Conservation (phyloP, 2,113 vertebrate species). For the Circaetus cinerascens region DNA sequence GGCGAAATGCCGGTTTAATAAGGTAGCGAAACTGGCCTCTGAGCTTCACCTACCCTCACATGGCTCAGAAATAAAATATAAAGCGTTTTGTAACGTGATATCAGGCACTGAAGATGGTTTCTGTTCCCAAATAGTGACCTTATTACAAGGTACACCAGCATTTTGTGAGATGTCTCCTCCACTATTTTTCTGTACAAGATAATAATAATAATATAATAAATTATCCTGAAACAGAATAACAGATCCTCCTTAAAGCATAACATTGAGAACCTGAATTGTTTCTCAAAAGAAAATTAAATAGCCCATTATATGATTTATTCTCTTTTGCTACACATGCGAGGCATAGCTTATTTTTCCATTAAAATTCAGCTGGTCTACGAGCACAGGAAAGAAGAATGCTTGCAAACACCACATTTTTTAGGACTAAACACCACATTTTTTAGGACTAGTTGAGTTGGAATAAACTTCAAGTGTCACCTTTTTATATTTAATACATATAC, state of each 20-base stretch:
- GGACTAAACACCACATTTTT: slow-evolving; percentile 1
- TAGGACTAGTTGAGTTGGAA: background rate
- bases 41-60: background rate
- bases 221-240: slow-evolving; percentile 2
- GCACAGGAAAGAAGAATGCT: background rate
- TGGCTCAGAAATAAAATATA: background rate
- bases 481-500: background rate
- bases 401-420: slow-evolving; percentile 9
- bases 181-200: background rate
- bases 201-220: background rate
- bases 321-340: background rate
- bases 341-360: slow-evolving; percentile 23
- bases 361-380: background rate
- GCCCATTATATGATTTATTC: background rate
- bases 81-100: fast-evolving
- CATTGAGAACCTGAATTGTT: background rate
- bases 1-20: background rate
- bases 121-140: background rate
- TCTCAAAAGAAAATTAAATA: slow-evolving; percentile 6
- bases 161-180: background rate
- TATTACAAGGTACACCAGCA: background rate
- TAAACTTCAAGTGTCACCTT: background rate
- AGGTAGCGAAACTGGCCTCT: background rate
- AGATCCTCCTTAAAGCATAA: slow-evolving; percentile 43
- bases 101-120: background rate